These are phyloP conservation scores for Morbakka virulenta DNA, from an alignment of 30 jellyfish, hydroid and myxozoan genomes.

Conservation along the genomic window DNA sequence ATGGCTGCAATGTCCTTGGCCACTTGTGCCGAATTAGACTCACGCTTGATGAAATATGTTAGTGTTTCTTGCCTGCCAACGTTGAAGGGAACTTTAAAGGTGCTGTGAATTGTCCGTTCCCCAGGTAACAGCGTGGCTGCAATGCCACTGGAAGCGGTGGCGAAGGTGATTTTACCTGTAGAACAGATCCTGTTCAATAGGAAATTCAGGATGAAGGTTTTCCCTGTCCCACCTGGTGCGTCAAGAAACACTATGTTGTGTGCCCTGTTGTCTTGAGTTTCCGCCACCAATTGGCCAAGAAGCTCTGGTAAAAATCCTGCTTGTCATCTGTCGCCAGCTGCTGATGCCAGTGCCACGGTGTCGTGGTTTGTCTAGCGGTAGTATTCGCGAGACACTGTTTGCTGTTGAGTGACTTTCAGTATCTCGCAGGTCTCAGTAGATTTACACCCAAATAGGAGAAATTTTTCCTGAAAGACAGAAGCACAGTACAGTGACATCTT, in stretches of 20 bases:
- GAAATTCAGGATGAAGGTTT: slow-evolving; percentile 31
- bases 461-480: too few relatives aligned
- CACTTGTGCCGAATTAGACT: slow-evolving; percentile 18
- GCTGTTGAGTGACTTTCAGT: background rate
- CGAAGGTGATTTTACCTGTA: slow-evolving; percentile 38
- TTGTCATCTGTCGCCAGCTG: too few relatives aligned
- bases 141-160: slow-evolving; percentile 65
- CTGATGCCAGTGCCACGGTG: background rate
- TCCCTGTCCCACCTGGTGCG: slow-evolving; percentile 90
- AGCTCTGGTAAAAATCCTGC: too few relatives aligned
- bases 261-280: too few relatives aligned
- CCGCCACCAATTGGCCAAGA: background rate
- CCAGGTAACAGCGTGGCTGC: slow-evolving; percentile 72
- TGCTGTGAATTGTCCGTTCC: slow-evolving; percentile 60
- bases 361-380: background rate
- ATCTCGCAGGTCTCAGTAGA: too few relatives aligned
- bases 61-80: too few relatives aligned
- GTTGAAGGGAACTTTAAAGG: too few relatives aligned
- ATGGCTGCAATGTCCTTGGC: slow-evolving; percentile 1
- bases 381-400: background rate
- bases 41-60: slow-evolving; percentile 15
- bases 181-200: slow-evolving; percentile 16
- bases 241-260: too few relatives aligned
- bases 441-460: too few relatives aligned
- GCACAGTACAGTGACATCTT: too few relatives aligned